Evolutionary conservation across 2,888 invertebrate genomes (phyloP).

Genomic region (Orthosia incerta): DNA sequence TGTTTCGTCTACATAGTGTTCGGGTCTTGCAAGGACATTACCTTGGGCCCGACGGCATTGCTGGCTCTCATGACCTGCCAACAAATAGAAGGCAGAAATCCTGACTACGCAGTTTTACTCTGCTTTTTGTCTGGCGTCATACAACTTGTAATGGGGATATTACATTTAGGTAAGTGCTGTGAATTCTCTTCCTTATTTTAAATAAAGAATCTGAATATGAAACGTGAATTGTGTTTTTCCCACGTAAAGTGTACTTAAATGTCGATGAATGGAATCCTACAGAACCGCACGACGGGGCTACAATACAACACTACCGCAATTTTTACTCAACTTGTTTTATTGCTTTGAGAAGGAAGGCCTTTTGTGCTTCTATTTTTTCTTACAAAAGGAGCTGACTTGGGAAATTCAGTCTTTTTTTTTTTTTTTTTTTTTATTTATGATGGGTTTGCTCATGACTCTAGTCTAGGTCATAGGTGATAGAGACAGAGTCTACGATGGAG

Average conservation of each 20-base stretch:
- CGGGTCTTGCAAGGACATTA: constrained; percentile 97
- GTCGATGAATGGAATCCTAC: constrained; percentile 19
- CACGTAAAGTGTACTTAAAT: constrained; percentile 24
- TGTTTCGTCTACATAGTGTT: constrained; percentile 97
- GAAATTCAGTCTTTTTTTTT: constrained; percentile 12
- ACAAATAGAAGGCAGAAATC: constrained; percentile 93
- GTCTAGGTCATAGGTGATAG: no score
- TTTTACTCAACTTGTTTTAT: constrained; percentile 38
- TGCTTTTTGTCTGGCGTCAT: constrained; percentile 96
- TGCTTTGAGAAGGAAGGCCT: constrained; percentile 29
- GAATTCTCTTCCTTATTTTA: constrained; percentile 19
- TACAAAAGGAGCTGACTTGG: neutral
- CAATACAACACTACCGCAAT: constrained; percentile 42
- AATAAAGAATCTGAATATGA: constrained; percentile 18
- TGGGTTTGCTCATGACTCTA: no score
- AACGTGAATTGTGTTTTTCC: constrained; percentile 16
- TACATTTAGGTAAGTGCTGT: constrained; percentile 93
- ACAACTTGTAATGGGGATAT: constrained; percentile 95
- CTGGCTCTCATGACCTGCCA: constrained; percentile 97
- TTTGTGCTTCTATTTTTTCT: constrained; percentile 18
- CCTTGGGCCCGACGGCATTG: constrained; percentile 98
- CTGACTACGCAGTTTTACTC: constrained; percentile 95
- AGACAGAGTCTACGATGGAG: no score
- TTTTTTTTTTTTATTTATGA: no score
- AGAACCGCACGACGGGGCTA: constrained; percentile 19